A percentile compares a stretch with the other conserved stretches of the same genome.
These are phyloP conservation scores for Brachylomia viminalis DNA, from an alignment of 2,888 invertebrate species.

Conservation along the genomic window DNA sequence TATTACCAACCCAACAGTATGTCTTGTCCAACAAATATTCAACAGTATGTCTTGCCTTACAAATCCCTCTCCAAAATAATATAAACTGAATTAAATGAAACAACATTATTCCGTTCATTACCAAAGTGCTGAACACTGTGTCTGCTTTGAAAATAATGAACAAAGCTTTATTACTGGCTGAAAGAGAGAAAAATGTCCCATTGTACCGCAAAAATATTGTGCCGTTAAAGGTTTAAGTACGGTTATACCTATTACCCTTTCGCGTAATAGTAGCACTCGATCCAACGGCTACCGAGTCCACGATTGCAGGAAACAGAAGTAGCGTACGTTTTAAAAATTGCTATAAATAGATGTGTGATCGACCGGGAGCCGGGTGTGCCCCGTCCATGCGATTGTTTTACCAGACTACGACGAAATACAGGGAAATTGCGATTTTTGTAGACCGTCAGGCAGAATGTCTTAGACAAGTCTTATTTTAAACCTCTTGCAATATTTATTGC, in stretches of 20 bases:
- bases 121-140: constrained; percentile 17
- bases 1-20: neutral
- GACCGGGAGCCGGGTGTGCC: constrained; percentile 6
- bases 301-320: constrained; percentile 22
- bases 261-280: constrained; percentile 38
- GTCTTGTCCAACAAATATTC: constrained; percentile 3
- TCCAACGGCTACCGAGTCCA: constrained; percentile 19
- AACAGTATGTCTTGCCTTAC: neutral
- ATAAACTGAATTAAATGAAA: constrained; percentile 20
- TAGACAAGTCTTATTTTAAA: constrained; percentile 20
- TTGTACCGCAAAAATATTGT: constrained; percentile 44
- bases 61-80: constrained; percentile 4
- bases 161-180: constrained; percentile 9
- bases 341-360: constrained; percentile 37
- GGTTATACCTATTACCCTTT: constrained; percentile 29
- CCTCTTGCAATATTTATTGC: constrained; percentile 5
- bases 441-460: neutral
- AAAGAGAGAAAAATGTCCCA: constrained; percentile 10
- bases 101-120: constrained; percentile 20
- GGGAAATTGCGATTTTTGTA: neutral
- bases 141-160: constrained; percentile 4
- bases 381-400: constrained; percentile 10
- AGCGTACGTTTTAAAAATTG: constrained; percentile 21
- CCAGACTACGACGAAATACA: neutral
- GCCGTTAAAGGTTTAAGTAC: constrained; percentile 24